Conservation (phyloP, 1,140 invertebrate species). For the Ganaspis sp. region DNA sequence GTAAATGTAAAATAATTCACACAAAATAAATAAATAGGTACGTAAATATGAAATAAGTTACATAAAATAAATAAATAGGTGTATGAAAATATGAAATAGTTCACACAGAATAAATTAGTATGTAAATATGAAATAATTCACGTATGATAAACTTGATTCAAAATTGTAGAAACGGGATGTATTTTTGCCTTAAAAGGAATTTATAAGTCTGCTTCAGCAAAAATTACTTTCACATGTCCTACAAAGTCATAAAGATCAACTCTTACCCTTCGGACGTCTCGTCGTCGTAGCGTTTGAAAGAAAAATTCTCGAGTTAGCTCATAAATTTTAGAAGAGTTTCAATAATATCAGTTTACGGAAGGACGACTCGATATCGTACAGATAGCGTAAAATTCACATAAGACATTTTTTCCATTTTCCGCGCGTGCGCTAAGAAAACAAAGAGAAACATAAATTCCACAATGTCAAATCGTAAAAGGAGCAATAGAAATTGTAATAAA, state of each 20-base stretch:
- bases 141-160: background rate
- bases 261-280: background rate
- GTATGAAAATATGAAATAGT: no score
- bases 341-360: conserved; percentile 11
- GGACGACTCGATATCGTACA: background rate
- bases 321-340: background rate
- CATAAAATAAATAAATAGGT: no score
- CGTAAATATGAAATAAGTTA: no score
- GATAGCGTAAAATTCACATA: background rate
- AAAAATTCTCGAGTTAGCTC: conserved; percentile 3
- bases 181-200: background rate
- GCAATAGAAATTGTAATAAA: background rate
- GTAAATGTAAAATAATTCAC: no score
- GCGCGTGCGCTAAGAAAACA: background rate
- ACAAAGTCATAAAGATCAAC: conserved; percentile 3
- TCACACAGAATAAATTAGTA: no score
- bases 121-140: background rate
- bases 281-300: background rate
- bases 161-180: background rate
- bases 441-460: background rate
- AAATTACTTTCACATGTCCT: conserved; percentile 13
- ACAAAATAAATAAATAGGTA: no score
- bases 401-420: background rate
- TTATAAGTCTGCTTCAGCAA: background rate
- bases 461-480: background rate